Percentiles rank a stretch among this genome's conserved stretches.
These are phyloP conservation scores for Oreortyx pictus DNA, from an alignment of 2,797 vertebrate species.

Conservation along the genomic window DNA sequence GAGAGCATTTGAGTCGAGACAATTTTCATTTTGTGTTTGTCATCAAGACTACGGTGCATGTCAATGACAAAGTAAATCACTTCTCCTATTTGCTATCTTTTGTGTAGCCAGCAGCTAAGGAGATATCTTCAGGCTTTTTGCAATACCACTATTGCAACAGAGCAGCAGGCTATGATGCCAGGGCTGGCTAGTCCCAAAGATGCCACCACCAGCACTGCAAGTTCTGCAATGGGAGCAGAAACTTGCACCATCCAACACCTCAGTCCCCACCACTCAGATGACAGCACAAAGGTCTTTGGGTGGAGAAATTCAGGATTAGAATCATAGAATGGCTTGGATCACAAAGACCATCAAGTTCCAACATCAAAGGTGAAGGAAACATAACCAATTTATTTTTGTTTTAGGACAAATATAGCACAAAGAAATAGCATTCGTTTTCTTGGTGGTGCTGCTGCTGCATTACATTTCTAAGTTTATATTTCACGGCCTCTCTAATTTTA, in stretches of 20 bases:
- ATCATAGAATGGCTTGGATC: no score
- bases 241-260: not conserved
- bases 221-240: not conserved
- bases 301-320: no score
- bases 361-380: not conserved
- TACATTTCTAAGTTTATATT: not conserved
- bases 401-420: not conserved
- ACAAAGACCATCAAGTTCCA: no score
- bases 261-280: not conserved
- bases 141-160: not conserved
- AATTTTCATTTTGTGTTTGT: constrained; percentile 57
- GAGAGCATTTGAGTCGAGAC: constrained; percentile 67
- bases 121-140: not conserved
- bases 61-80: constrained; percentile 39
- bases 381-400: not conserved
- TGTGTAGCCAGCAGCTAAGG: constrained; percentile 43
- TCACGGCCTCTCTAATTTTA: not conserved
- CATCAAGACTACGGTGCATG: not conserved
- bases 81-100: constrained; percentile 22
- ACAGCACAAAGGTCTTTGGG: not conserved
- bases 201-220: not conserved
- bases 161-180: not conserved
- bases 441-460: not conserved
- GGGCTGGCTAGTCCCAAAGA: not conserved
- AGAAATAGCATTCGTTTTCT: not conserved